Conservation (phyloP, 2,797 vertebrate genomes). For the Saxicola maurus region DNA sequence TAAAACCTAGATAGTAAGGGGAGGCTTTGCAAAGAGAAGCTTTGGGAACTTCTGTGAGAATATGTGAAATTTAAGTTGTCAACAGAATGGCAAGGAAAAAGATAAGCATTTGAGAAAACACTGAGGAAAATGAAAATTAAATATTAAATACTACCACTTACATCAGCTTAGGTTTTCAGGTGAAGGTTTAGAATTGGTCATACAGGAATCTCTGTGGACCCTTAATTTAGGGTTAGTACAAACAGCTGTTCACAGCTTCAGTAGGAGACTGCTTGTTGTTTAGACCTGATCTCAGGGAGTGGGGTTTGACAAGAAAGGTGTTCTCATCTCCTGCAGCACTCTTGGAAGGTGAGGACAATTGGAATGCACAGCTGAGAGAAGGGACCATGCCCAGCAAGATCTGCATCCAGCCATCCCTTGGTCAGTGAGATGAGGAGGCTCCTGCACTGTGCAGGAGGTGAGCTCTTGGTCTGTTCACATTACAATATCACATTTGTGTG, state of each 20-base stretch:
- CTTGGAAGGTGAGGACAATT: not conserved
- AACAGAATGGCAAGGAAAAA: not conserved
- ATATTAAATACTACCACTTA: not conserved
- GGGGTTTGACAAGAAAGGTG: not conserved
- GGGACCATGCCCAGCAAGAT: not conserved
- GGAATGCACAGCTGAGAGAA: not conserved
- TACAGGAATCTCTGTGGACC: not conserved
- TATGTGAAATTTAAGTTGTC: not conserved
- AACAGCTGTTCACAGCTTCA: not conserved
- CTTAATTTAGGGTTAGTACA: not conserved
- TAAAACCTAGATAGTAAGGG: not conserved
- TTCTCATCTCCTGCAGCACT: not conserved
- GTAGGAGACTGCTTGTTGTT: not conserved
- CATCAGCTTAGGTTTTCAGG: not conserved
- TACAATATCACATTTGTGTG: not conserved
- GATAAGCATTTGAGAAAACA: not conserved
- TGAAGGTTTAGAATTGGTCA: not conserved
- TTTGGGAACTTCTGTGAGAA: not conserved
- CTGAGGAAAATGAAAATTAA: not conserved
- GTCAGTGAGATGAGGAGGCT: not conserved
- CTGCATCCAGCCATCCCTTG: not conserved
- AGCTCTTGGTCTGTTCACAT: accelerated
- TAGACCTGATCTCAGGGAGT: not conserved
- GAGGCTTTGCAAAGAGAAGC: not conserved
- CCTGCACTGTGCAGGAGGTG: too few species aligned